Conservation (phyloP, 92 coral and sea anemone species). For the Scolanthus callimorphus region DNA sequence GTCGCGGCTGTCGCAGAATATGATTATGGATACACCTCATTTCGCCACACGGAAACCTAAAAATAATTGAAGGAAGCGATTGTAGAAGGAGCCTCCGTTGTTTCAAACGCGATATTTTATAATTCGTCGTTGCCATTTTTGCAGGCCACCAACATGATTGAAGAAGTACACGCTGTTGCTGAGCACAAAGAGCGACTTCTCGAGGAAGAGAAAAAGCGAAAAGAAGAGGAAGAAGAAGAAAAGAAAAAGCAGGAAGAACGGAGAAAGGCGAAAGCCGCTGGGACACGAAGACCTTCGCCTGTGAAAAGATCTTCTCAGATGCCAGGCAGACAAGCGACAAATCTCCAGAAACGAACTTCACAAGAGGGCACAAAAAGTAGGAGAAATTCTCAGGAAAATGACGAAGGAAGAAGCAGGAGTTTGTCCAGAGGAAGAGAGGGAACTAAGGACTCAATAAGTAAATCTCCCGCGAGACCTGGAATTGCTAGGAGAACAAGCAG, state of each 20-base stretch:
- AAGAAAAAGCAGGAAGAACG: conserved; percentile 75
- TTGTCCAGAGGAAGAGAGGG: conserved; percentile 65
- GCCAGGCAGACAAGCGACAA: no score
- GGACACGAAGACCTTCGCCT: conserved; percentile 44
- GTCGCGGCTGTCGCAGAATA: no score
- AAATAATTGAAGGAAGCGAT: no score
- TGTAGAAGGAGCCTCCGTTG: no score
- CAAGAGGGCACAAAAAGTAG: conserved; percentile 18
- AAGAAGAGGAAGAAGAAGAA: conserved; percentile 84
- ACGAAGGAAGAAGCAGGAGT: conserved; percentile 64
- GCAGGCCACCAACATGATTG: conserved; percentile 97
- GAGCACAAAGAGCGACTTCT: conserved; percentile 83
- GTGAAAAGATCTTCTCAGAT: conserved; percentile 59
- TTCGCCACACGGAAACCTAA: no score
- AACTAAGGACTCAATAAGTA: conserved; percentile 40
- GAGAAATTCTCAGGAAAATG: conserved; percentile 32
- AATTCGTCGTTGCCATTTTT: no score
- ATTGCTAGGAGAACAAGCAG: conserved; percentile 63
- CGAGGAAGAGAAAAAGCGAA: conserved; percentile 79
- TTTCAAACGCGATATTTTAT: no score
- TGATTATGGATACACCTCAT: no score
- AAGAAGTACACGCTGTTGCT: conserved; percentile 95
- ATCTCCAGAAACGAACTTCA: conserved; percentile 18
- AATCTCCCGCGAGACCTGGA: conserved; percentile 82
- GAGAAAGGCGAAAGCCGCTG: conserved; percentile 68